Evolutionary conservation across 2,888 invertebrate genomes (phyloP).

Genomic region (Apamea sordens): DNA sequence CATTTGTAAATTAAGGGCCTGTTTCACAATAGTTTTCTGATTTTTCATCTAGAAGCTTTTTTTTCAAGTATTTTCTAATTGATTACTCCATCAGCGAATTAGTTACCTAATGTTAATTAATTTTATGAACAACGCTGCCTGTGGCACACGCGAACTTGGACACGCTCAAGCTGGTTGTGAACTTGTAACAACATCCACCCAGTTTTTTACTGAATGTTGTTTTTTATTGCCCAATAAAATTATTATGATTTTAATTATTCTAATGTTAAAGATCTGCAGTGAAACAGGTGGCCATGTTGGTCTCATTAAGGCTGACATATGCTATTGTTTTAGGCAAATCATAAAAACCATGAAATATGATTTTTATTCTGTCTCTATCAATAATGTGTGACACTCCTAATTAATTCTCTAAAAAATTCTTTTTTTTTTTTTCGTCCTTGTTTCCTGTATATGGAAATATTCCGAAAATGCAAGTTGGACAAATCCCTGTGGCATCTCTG

Average conservation of each 20-base stretch:
- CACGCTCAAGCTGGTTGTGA: conserved; percentile 28
- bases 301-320: conserved; percentile 26
- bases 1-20: conserved; percentile 6
- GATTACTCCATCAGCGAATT: neutral
- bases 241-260: too few relatives aligned
- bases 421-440: neutral
- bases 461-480: neutral
- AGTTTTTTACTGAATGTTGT: neutral
- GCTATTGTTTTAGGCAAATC: conserved; percentile 8
- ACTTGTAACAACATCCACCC: neutral
- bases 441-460: neutral
- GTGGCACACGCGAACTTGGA: neutral
- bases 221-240: neutral
- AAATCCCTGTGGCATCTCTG: neutral
- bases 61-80: neutral
- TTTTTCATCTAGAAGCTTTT: neutral
- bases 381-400: conserved; percentile 9
- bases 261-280: neutral
- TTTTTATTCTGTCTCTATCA: neutral
- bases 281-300: neutral
- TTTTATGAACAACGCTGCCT: neutral
- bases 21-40: conserved; percentile 8
- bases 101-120: neutral
- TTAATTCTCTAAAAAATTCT: too few relatives aligned
- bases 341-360: neutral